These are phyloP conservation scores for Limnephilus lunatus DNA, from an alignment of 2,888 invertebrate genomes.

Conservation along the genomic window DNA sequence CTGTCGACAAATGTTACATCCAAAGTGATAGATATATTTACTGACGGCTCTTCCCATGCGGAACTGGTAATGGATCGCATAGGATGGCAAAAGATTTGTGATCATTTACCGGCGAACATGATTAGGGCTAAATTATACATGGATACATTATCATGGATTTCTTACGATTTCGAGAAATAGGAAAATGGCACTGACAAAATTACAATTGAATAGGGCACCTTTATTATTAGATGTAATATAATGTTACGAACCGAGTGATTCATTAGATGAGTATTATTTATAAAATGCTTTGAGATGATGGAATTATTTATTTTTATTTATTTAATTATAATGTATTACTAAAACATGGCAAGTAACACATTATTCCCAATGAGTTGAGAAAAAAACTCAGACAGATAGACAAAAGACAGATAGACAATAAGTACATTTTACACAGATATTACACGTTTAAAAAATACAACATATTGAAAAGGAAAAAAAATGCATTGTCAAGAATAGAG, in stretches of 20 bases:
- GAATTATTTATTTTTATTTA: no score
- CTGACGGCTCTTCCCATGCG: background rate
- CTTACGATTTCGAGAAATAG: background rate
- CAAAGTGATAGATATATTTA: slow-evolving; percentile 32
- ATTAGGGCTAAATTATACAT: background rate
- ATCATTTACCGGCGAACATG: background rate
- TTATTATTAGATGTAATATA: background rate
- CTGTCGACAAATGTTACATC: slow-evolving; percentile 36
- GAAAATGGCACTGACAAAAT: background rate
- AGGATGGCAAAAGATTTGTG: slow-evolving; percentile 35
- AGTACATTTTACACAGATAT: no score
- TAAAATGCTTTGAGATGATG: background rate
- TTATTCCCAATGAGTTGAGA: no score
- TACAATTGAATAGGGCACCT: background rate
- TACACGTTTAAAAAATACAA: no score
- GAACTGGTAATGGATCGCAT: background rate
- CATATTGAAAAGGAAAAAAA: no score
- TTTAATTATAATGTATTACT: no score
- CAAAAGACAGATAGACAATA: no score
- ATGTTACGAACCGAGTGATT: background rate
- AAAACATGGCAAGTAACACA: no score
- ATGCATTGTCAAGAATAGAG: no score
- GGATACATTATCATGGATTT: background rate
- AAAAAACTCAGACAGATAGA: no score
- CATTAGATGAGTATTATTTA: background rate